These are phyloP conservation scores for Pipistrellus kuhlii DNA, from an alignment of 2,797 vertebrate species.

Conservation along the genomic window DNA sequence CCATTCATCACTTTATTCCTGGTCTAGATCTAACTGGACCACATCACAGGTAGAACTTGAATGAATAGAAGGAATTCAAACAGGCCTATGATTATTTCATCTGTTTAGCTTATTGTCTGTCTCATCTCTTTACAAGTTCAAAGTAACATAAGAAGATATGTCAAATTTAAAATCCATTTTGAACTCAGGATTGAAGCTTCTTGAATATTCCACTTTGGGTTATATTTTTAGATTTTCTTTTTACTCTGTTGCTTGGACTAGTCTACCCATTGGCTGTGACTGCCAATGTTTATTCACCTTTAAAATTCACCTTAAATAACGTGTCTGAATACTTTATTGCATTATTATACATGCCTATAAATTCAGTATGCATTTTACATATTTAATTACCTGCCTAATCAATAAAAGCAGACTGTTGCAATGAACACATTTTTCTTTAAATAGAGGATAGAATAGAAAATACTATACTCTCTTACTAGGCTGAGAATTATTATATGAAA, in stretches of 20 bases:
- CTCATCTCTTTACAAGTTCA: background rate
- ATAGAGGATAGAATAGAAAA: background rate
- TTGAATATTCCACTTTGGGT: background rate
- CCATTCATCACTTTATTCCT: background rate
- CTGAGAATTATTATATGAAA: background rate
- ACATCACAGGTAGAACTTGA: background rate
- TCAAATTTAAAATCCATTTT: background rate
- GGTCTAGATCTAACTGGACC: background rate
- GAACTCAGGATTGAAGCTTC: background rate
- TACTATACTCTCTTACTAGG: background rate
- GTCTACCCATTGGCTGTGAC: background rate
- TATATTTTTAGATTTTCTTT: background rate
- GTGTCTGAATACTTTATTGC: background rate
- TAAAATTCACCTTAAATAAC: background rate
- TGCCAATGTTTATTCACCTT: background rate
- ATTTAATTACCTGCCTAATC: background rate
- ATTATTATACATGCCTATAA: background rate
- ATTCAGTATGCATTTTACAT: background rate
- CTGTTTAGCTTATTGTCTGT: background rate
- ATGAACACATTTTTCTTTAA: background rate
- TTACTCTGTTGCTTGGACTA: background rate
- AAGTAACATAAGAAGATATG: background rate
- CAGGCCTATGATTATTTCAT: background rate
- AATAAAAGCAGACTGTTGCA: background rate
- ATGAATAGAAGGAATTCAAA: constrained; percentile 8